phyloP scores from a whole-genome alignment of 2,797 vertebrate species.

The Tokudaia tokunoshimensis region DNA sequence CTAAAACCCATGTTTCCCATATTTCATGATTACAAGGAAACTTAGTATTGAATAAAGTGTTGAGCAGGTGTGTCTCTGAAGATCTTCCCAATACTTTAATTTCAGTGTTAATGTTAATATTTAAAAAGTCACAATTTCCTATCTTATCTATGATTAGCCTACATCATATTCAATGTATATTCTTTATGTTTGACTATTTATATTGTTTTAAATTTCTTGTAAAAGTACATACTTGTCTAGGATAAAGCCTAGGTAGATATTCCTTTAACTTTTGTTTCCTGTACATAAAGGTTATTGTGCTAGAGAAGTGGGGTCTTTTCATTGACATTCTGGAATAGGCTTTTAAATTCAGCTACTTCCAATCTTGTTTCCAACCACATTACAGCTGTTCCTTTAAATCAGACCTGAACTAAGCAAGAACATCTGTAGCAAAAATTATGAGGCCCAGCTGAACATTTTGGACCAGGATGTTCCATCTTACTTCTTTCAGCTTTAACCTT shows the following conservation, averaged over 20 bases:
- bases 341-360: slow-evolving; percentile 79
- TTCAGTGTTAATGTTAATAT: not conserved
- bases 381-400: slow-evolving; percentile 80
- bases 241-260: slow-evolving; percentile 51
- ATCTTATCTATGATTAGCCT: not conserved
- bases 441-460: slow-evolving; percentile 76
- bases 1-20: not conserved
- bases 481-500: slow-evolving; percentile 78
- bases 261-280: not conserved
- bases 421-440: slow-evolving; percentile 80
- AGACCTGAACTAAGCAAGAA: slow-evolving; percentile 78
- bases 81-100: not conserved
- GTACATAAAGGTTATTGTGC: slow-evolving; percentile 48
- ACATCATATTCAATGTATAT: not conserved
- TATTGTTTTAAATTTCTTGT: slow-evolving; percentile 38
- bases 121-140: not conserved
- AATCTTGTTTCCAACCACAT: slow-evolving; percentile 74
- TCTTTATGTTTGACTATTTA: not conserved
- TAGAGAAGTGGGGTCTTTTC: slow-evolving; percentile 73
- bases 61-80: not conserved
- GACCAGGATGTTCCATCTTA: slow-evolving; percentile 73
- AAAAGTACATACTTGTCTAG: not conserved
- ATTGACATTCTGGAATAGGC: slow-evolving; percentile 80
- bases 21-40: not conserved
- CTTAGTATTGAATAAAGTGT: not conserved